Evolutionary conservation across 1,140 invertebrate species (phyloP).

Genomic region (Orussus abietinus): DNA sequence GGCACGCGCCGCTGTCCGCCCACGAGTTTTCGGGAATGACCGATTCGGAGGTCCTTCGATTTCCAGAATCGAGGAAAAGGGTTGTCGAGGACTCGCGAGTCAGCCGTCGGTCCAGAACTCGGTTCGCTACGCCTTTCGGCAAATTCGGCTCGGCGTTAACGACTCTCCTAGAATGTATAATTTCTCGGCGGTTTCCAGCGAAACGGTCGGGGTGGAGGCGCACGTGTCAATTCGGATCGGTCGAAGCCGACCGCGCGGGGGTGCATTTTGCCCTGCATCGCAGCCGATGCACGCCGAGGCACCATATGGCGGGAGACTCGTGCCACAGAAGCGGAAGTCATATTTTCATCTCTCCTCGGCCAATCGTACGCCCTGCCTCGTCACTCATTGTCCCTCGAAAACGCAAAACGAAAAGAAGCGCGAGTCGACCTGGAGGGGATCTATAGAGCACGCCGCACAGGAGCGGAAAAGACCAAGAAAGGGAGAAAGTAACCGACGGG

Average conservation of each 20-base stretch:
- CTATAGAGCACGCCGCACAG: no score
- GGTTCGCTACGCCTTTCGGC: neutral
- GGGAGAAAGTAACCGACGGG: no score
- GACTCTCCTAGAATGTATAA: slow-evolving; percentile 11
- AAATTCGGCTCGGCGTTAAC: neutral
- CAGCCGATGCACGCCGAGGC: no score
- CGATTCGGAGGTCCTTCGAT: slow-evolving; percentile 22
- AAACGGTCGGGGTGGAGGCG: slow-evolving; percentile 26
- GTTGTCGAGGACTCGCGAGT: slow-evolving; percentile 16
- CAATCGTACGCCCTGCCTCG: neutral
- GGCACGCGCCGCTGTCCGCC: slow-evolving; percentile 37
- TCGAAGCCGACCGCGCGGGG: no score
- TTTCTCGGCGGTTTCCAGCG: no score
- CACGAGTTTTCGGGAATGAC: slow-evolving; percentile 26
- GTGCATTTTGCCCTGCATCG: neutral
- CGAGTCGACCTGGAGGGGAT: no score
- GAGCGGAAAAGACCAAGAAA: no score
- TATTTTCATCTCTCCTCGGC: neutral
- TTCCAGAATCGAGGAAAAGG: slow-evolving; percentile 5
- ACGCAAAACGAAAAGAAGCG: neutral
- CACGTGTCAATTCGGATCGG: slow-evolving; percentile 21
- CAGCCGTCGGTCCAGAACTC: slow-evolving; percentile 19
- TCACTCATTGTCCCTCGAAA: slow-evolving; percentile 1
- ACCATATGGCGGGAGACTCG: slow-evolving; percentile 1
- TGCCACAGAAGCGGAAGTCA: neutral